phyloP scores from a whole-genome alignment of 2,113 vertebrate species.

The Procavia capensis region DNA sequence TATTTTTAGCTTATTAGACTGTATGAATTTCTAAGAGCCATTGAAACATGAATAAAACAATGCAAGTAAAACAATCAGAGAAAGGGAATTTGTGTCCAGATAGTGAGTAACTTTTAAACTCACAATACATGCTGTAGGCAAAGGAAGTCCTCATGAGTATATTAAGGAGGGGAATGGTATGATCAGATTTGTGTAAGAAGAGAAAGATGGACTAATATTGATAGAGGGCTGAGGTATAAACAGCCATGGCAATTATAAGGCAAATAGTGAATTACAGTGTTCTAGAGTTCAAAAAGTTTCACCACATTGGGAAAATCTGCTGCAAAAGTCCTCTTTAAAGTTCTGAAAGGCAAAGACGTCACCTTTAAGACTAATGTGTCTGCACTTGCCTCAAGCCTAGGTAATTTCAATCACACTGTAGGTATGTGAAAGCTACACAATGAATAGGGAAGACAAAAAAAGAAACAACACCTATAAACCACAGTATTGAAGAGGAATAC shows the following conservation, averaged over 20 bases:
- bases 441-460: too few species aligned
- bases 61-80: conserved; percentile 19
- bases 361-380: too few species aligned
- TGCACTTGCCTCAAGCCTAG: too few species aligned
- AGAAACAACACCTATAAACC: too few species aligned
- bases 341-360: too few species aligned
- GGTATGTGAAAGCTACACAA: too few species aligned
- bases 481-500: too few species aligned
- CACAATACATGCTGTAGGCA: neutral
- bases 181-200: conserved; percentile 1
- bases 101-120: neutral
- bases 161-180: neutral
- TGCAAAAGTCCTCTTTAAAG: too few species aligned
- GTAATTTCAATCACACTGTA: too few species aligned
- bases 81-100: neutral
- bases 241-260: neutral
- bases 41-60: conserved; percentile 50
- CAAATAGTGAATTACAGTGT: neutral
- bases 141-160: neutral
- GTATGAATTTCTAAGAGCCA: conserved; percentile 23
- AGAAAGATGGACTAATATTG: neutral
- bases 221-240: neutral
- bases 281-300: too few species aligned
- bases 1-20: conserved; percentile 57
- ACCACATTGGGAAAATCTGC: too few species aligned